Evolutionary conservation across 2,797 vertebrate genomes (phyloP).

Genomic region (Chelmon rostratus): DNA sequence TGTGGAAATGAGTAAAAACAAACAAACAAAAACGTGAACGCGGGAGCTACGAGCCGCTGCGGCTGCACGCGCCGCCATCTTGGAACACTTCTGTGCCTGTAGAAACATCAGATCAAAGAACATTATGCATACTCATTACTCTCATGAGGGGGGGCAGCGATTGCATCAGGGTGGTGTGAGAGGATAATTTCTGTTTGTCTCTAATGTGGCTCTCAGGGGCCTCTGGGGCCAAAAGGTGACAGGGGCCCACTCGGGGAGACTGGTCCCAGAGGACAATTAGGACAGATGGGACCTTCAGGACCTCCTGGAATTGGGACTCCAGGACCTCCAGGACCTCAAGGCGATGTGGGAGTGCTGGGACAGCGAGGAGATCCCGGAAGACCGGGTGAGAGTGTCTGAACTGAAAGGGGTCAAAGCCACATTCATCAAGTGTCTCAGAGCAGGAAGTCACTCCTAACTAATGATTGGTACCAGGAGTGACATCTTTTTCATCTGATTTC

Average conservation of each 20-base stretch:
- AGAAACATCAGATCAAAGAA: no score
- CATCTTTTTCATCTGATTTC: no score
- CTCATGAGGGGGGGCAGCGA: no score
- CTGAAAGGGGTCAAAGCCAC: no score
- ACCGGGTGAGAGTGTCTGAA: slow-evolving; percentile 63
- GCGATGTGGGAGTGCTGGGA: slow-evolving; percentile 69
- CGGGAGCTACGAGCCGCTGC: no score
- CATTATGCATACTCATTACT: no score
- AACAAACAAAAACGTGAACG: no score
- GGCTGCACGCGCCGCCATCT: no score
- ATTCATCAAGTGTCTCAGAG: neutral
- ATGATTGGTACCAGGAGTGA: no score
- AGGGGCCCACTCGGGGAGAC: slow-evolving; percentile 50
- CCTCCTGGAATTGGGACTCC: slow-evolving; percentile 66
- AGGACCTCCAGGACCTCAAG: slow-evolving; percentile 69
- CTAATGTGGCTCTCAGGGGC: slow-evolving; percentile 57
- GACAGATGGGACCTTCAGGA: slow-evolving; percentile 77
- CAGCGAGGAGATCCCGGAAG: slow-evolving; percentile 67
- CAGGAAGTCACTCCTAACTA: neutral
- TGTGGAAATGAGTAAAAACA: no score
- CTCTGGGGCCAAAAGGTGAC: slow-evolving; percentile 71
- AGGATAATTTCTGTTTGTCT: neutral
- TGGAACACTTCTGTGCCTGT: no score
- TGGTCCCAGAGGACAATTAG: slow-evolving; percentile 67
- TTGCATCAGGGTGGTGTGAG: no score